Evolutionary conservation across 2,888 invertebrate genomes (phyloP), one percentile per base, ranked within the genome.

Genomic region (Noctua janthina): DNA sequence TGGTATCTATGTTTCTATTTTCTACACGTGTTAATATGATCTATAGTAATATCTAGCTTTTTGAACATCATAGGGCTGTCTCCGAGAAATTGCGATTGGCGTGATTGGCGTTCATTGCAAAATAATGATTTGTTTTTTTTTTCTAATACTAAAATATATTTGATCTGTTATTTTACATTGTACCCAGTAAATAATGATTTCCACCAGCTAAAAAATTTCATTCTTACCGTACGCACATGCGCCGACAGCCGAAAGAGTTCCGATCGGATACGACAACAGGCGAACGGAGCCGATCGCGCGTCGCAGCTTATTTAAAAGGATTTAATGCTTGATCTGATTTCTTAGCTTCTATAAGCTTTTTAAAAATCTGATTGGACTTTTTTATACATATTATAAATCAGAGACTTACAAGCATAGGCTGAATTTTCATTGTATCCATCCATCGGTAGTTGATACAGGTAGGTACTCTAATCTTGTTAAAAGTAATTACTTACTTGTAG

Each of bases 1-100:
- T n/a, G 15, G 59, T 29, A 46, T 20, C n/a, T 29, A 56, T 56
- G 51, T 64, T 29, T 46, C 17, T 39, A 56, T 29, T 59, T 13
- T 29, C 46, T 81, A 56, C 71, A 87, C 75, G 76, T 78, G 68
- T 46, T 62, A 67, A 70, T 64, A 62, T 39, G n/a, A 76, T 82
- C 75, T 59, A 84, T 81, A 72, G 85, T 81, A 72, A 43, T 67
- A 29, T 20, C 15, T 43, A 43, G 74, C 59, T 75, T 77, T 67
- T 77, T 77, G 67, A 64, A 72, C 23, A 64, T 64, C 23, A 7
- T 43, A 74, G 64, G 39, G 71, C 2, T 49, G 35, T 43, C 20
- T 66, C 11, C 29, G 23, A 39, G 39, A 76, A 54, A 64, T 54
- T 7, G 23, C n/a, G n/a, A n/a, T n/a, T n/a, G n/a, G n/a, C n/a